A percentile compares a stretch with the other conserved stretches of the same genome.
phyloP scores from a whole-genome alignment of 2,797 vertebrate genomes.

The Catharus ustulatus region DNA sequence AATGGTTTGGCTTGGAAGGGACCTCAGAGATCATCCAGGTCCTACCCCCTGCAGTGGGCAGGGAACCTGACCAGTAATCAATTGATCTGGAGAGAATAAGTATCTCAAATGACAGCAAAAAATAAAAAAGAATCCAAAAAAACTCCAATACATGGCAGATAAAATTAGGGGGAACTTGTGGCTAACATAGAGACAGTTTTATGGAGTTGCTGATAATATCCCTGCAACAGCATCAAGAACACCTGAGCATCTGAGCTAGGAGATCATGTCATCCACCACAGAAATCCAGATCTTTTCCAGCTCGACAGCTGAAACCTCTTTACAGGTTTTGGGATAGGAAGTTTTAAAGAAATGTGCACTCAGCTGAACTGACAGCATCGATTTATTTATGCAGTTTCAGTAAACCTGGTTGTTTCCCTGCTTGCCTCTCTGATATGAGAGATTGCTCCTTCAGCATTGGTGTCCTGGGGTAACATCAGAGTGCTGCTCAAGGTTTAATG shows the following conservation, averaged over 20 bases:
- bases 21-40: not conserved
- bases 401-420: not conserved
- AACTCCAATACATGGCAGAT: not conserved
- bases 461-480: not conserved
- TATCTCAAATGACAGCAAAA: not conserved
- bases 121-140: accelerated
- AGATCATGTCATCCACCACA: accelerated
- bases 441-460: not conserved
- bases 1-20: not conserved
- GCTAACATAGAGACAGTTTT: not conserved
- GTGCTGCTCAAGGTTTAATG: not conserved
- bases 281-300: not conserved
- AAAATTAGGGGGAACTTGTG: not conserved
- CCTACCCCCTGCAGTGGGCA: not conserved
- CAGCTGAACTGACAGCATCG: not conserved
- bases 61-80: not conserved
- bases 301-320: not conserved
- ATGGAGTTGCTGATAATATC: not conserved
- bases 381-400: not conserved
- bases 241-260: not conserved
- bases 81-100: not conserved
- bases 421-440: not conserved
- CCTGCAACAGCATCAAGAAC: not conserved
- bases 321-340: not conserved
- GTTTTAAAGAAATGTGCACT: not conserved